Conservation (phyloP, 2,113 vertebrate genomes). For the Marmota flaviventris region DNA sequence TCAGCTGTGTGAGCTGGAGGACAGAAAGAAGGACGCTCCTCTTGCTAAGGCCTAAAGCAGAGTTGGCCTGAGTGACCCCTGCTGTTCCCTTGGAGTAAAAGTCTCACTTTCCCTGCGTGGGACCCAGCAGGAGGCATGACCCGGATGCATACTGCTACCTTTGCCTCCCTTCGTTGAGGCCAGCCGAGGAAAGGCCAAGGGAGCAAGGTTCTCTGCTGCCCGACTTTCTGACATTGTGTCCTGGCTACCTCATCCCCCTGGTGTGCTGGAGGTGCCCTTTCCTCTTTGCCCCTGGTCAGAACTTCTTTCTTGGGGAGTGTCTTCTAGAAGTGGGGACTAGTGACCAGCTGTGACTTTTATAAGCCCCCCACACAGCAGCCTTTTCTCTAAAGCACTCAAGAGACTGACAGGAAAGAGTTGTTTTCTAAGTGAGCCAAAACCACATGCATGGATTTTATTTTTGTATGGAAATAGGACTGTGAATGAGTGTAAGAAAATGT, state of each 20-base stretch:
- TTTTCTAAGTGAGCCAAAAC: slow-evolving; percentile 14
- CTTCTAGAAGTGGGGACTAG: not conserved
- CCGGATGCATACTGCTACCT: not conserved
- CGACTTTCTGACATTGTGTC: not conserved
- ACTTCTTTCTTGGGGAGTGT: not conserved
- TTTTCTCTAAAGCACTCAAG: not conserved
- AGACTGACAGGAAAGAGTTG: not conserved
- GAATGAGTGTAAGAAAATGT: not conserved
- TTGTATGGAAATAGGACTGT: not conserved
- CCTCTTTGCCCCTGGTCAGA: not conserved
- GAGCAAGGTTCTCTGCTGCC: not conserved
- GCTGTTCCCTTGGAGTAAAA: not conserved
- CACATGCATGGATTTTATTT: not conserved
- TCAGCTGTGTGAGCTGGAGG: not conserved
- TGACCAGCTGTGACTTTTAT: not conserved
- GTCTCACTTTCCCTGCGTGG: not conserved
- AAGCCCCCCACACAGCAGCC: not conserved
- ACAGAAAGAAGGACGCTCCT: not conserved
- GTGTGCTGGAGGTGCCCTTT: not conserved
- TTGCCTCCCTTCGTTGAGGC: not conserved
- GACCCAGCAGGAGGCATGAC: not conserved
- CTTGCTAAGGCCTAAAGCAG: not conserved
- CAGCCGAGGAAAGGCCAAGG: not conserved
- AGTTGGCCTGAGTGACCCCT: not conserved
- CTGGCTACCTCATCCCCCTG: not conserved